Conservation (phyloP, 1,140 invertebrate species). For the Halesus radiatus region DNA sequence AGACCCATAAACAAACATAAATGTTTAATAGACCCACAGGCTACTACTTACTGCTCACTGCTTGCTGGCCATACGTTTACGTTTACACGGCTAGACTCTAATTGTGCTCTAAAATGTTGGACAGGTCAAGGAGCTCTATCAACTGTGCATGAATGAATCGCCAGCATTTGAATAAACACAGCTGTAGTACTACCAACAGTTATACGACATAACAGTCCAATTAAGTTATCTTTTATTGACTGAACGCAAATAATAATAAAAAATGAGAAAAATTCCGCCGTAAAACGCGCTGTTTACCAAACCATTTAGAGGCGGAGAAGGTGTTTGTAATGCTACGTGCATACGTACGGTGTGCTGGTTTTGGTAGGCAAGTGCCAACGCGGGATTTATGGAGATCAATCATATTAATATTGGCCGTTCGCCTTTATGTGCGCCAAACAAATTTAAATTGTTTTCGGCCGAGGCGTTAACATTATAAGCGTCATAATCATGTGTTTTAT, state of each 20-base stretch:
- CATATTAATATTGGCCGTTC: constrained; percentile 26
- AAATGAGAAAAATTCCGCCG: constrained; percentile 28
- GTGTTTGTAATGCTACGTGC: background rate
- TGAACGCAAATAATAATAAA: constrained; percentile 48
- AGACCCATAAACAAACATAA: constrained; percentile 45
- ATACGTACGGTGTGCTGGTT: background rate
- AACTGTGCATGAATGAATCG: constrained; percentile 55
- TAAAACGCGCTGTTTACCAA: constrained; percentile 36
- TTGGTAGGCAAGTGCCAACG: background rate
- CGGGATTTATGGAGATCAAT: constrained; percentile 23
- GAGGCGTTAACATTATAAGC: constrained; percentile 1
- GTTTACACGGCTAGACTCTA: constrained; percentile 52
- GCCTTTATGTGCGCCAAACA: background rate
- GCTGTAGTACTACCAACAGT: constrained; percentile 45
- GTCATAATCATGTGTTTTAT: constrained; percentile 15
- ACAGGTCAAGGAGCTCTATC: constrained; percentile 49
- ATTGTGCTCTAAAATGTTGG: constrained; percentile 48
- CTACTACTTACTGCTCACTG: constrained; percentile 19
- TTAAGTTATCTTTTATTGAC: constrained; percentile 58
- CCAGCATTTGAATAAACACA: constrained; percentile 53
- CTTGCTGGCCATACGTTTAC: constrained; percentile 40
- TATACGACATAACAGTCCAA: constrained; percentile 57
- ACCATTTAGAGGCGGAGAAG: constrained; percentile 24
- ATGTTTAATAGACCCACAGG: constrained; percentile 42
- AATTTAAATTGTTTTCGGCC: constrained; percentile 25